Base-by-base conservation (phyloP, 2,797 vertebrate genomes). In the Sebastes umbrosus region DNA sequence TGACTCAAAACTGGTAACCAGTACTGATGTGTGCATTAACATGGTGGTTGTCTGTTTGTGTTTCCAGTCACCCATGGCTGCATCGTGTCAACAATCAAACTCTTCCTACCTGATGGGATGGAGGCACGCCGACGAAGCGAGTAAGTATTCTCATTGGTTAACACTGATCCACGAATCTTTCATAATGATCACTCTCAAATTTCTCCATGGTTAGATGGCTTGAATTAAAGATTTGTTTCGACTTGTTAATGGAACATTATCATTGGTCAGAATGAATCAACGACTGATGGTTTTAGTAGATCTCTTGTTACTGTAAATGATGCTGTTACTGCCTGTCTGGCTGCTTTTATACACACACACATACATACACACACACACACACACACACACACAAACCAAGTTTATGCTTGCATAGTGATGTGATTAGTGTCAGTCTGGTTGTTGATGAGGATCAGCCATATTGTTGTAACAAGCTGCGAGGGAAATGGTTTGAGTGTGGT, bases 21-120 rank as follows among this genome's bases (percentile, higher is more conserved):
- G 27, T 34, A 7, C 14, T 50, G 3, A 24, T 4, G 24, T 16
- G n/a, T 13, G 7, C 14, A 14, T 52, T 88, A 66, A 91, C 52
- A 4, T 12, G 27, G 4, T 46, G 36, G 9, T 52, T 88, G 12
- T 78, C 4, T 71, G 31, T 80, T 5, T 96, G 82, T 96, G 94
- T 94, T 89, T 87, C 66, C 91, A 99, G 99, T 99, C 90, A 99
- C 99, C 90, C 98, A 99, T 96, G 98, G 98, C 93, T 99, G 98
- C 95, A 99, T 99, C 94, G 98, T 99, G 93, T 99, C 99, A 80
- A 97, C 97, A 88, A 96, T 99, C 96, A 99, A 99, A 95, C 97
- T 99, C 87, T 99, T 99, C 95, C 96, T 99, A 91, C 98, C 98
- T 89, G 99, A 99, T 95, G 99, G 99, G 93, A 98, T 99, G 97